These are phyloP conservation scores for Eciton burchellii DNA, from an alignment of 1,140 invertebrate species.

Conservation along the genomic window DNA sequence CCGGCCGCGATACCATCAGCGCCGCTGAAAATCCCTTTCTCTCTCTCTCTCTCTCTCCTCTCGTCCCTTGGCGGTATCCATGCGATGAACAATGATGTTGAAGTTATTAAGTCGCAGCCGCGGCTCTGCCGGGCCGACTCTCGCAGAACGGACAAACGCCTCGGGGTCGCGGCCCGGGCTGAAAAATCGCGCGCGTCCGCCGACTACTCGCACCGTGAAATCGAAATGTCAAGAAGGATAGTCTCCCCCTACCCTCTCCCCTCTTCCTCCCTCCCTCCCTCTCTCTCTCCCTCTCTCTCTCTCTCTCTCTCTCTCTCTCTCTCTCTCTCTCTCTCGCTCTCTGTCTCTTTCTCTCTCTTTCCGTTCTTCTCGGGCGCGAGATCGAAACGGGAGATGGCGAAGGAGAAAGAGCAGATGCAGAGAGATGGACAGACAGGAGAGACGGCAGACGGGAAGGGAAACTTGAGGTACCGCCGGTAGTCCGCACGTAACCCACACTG, in stretches of 20 bases:
- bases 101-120: slow-evolving; percentile 54
- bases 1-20: slow-evolving; percentile 14
- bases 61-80: not conserved
- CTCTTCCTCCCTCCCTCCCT: slow-evolving; percentile 39
- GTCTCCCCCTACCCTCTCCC: slow-evolving; percentile 28
- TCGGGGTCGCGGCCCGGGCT: slow-evolving; percentile 41
- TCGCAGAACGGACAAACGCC: slow-evolving; percentile 44
- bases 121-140: slow-evolving; percentile 4
- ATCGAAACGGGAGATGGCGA: not conserved
- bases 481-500: slow-evolving; percentile 57
- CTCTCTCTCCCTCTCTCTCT: slow-evolving; percentile 40
- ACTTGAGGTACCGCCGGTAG: not conserved
- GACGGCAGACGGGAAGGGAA: not conserved
- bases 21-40: slow-evolving; percentile 32
- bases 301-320: slow-evolving; percentile 42
- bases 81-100: slow-evolving; percentile 55
- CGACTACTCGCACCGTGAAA: slow-evolving; percentile 44
- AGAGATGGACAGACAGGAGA: slow-evolving; percentile 3
- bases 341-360: no score
- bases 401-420: no score
- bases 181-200: slow-evolving; percentile 42
- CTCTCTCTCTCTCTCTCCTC: not conserved
- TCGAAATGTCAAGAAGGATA: slow-evolving; percentile 53
- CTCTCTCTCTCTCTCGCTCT: slow-evolving; percentile 47
- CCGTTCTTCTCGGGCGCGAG: slow-evolving; percentile 32